Conservation (phyloP, 1,140 invertebrate genomes). For the Mycetomoellerius zeteki region DNA sequence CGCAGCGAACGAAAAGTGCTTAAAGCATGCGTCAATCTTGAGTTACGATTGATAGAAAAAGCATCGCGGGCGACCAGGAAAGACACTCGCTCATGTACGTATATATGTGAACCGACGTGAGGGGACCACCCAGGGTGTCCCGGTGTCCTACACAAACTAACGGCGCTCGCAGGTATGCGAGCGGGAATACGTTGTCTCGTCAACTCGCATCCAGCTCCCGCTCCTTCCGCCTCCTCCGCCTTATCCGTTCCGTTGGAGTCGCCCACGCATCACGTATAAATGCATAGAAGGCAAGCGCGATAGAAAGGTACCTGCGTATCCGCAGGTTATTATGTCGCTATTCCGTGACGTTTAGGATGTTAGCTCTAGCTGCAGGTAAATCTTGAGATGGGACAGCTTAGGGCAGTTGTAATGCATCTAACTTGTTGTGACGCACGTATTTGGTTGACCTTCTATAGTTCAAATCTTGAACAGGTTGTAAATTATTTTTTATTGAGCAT, state of each 20-base stretch:
- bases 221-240: constrained; percentile 16
- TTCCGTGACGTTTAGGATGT: constrained; percentile 2
- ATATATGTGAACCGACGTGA: constrained; percentile 17
- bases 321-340: constrained; percentile 7
- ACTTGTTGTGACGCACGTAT: not conserved
- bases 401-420: not conserved
- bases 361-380: not conserved
- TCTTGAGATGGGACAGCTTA: not conserved
- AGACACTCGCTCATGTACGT: constrained; percentile 28
- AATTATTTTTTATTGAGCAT: not conserved
- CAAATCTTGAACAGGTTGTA: not conserved
- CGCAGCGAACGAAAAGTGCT: constrained; percentile 13
- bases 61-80: constrained; percentile 34
- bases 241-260: constrained; percentile 73
- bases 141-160: constrained; percentile 63
- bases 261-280: constrained; percentile 79
- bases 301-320: constrained; percentile 65
- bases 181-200: constrained; percentile 52
- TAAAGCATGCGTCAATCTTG: constrained; percentile 17
- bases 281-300: constrained; percentile 73
- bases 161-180: constrained; percentile 64
- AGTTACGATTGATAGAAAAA: constrained; percentile 62
- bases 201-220: not conserved
- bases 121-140: constrained; percentile 73
- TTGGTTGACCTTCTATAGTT: not conserved